Conservation (phyloP, 2,888 invertebrate species). For the Campopleginae sp. region DNA sequence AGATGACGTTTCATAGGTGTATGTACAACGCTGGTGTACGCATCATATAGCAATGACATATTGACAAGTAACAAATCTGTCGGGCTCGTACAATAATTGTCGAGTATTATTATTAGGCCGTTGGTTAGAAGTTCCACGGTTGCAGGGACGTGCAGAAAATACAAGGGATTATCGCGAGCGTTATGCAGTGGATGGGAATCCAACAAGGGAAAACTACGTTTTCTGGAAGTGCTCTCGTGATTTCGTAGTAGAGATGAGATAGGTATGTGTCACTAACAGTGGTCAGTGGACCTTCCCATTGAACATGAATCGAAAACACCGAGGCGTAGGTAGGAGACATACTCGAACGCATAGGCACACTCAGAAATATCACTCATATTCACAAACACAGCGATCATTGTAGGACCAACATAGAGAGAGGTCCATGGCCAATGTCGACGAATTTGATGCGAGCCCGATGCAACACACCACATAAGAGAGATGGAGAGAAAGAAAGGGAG, state of each 20-base stretch:
- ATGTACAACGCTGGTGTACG: neutral
- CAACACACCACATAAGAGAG: conserved; percentile 28
- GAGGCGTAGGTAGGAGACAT: neutral
- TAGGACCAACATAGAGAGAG: conserved; percentile 21
- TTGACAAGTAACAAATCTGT: conserved; percentile 1
- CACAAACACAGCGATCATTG: conserved; percentile 1
- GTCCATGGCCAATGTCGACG: conserved; percentile 37
- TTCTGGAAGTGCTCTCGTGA: conserved; percentile 6
- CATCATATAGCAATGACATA: neutral
- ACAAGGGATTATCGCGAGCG: conserved; percentile 23
- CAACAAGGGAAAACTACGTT: conserved; percentile 24
- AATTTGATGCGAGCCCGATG: conserved; percentile 41
- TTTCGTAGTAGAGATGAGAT: conserved; percentile 32
- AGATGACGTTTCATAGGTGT: neutral
- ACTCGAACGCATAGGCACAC: neutral
- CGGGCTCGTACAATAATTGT: neutral
- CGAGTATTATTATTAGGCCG: neutral
- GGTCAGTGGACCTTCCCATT: conserved; percentile 27
- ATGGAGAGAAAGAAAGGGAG: conserved; percentile 26
- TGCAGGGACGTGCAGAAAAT: neutral
- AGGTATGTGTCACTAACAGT: conserved; percentile 2
- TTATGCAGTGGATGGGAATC: conserved; percentile 17
- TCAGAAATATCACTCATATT: neutral
- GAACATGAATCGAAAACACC: conserved; percentile 1
- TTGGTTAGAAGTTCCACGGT: conserved; percentile 23